Evolutionary conservation across 2,797 vertebrate genomes (phyloP), one percentile per base, ranked within the genome.

Genomic region (Arrhamphus sclerolepis): DNA sequence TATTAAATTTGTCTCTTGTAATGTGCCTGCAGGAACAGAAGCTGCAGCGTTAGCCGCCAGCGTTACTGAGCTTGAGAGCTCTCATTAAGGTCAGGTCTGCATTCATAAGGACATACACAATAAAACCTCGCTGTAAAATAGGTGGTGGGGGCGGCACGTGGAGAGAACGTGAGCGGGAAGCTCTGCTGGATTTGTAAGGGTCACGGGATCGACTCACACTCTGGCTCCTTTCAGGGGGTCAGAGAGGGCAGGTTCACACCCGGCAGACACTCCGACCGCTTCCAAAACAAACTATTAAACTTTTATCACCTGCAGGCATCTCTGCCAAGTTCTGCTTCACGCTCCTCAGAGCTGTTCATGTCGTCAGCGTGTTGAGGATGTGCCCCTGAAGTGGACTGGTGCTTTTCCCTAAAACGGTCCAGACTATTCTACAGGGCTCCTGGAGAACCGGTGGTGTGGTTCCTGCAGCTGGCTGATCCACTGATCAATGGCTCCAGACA

Each of bases 41-140:
- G 57, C 70, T 1, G 50, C 28, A 71, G 76, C 69, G 39, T 68
- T 71, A 70, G 74, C 66, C 10, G 18, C 73, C 56, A 69, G 2
- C 64, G 75, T 78, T 73, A 79, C 54, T 52, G 71, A 88, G 75
- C 83, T 83, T 65, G 69, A 66, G 75, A 77, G 76, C 70, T 66
- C 81, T 89, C 78, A 83, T 89, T 89, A 89, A 87, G 75, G 78
- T 85, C 63, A 66, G 72, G 54, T 79, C 73, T 64, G 81, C 64
- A 58, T 84, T 88, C 77, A 79, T 77, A 77, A 66, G 81, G 77
- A 77, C 40, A 57, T 84, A 77, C 86, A 87, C 55, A 56, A 55
- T 68, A 70, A 83, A 78, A 61, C 56, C 6, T 34, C 1, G 46
- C 58, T 51, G 64, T 83, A 84, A 88, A 88, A 80, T 16, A 34